Evolutionary conservation across 1,140 invertebrate species (phyloP), one percentile per base, ranked within the genome.

Genomic region (Pectinophora gossypiella): DNA sequence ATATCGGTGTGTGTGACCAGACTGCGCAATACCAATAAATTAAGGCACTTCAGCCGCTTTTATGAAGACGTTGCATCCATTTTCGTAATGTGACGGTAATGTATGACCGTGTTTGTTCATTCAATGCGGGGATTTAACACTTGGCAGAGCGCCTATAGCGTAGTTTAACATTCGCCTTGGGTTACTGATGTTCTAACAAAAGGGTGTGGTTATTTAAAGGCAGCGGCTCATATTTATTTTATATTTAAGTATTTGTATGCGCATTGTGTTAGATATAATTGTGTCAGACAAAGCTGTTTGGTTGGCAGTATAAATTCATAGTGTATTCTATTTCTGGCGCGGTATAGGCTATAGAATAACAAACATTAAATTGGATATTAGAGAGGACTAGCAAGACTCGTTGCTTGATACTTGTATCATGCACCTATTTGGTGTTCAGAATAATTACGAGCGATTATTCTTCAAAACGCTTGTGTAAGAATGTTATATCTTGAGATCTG

Each of bases 21-120:
- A 54, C 48, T 69, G 18, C 46, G 36, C n/a, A 56, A 64, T 36
- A 27, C 42, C 36, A 38, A 32, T 50, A 46, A 57, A 35, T 35
- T 18, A 51, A 48, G 49, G 48, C 56, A 38, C 38, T 22, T 15
- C 19, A 15, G 46, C 52, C 45, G 47, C 57, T 50, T 57, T 54
- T 58, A 59, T 58, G 54, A 62, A 56, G 49, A 40, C 53, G 54
- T 46, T 57, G 56, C 50, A 50, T 55, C 57, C 56, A 67, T 58
- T 60, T 56, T 50, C 19, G 46, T 63, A 63, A 62, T 59, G 56
- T 62, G 63, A 61, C 63, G 56, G 54, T 61, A 62, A 66, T 54
- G 59, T 56, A 66, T 66, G 51, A 48, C 40, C 54, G 50, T 32
- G 53, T 55, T 62, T 66, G 48, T 55, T 46, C 22, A 61, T 61